These are phyloP conservation scores for Leptopilina myrica DNA, from an alignment of 2,888 invertebrate species.

Conservation along the genomic window DNA sequence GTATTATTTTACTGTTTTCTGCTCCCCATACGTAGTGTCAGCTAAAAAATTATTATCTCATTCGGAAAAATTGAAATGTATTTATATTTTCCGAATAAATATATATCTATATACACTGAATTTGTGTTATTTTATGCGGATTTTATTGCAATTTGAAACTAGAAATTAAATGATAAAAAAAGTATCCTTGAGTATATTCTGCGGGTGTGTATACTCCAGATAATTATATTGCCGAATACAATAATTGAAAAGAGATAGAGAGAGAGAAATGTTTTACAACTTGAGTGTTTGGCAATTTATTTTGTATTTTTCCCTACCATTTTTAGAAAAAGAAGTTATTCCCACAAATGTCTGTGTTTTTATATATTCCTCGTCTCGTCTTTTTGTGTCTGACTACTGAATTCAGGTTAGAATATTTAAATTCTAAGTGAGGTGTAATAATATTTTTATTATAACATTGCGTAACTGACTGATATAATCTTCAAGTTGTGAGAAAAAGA, in stretches of 20 bases:
- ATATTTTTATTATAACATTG: conserved; percentile 1
- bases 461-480: background rate
- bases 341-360: background rate
- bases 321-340: no score
- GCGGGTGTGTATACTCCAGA: no score
- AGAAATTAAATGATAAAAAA: background rate
- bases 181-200: background rate
- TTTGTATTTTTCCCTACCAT: no score
- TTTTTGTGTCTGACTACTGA: background rate
- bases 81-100: background rate
- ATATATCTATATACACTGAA: background rate
- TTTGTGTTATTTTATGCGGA: background rate
- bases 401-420: background rate
- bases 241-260: background rate
- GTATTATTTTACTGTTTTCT: conserved; percentile 4
- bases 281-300: background rate
- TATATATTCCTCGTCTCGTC: background rate
- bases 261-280: background rate
- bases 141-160: no score
- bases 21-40: background rate
- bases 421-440: background rate
- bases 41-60: background rate
- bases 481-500: background rate
- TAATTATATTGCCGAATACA: background rate
- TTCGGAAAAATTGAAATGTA: background rate